A percentile compares a stretch with the other conserved stretches of the same genome.
phyloP scores from a whole-genome alignment of 2,888 invertebrate genomes.

The Trissolcus japonicus region DNA sequence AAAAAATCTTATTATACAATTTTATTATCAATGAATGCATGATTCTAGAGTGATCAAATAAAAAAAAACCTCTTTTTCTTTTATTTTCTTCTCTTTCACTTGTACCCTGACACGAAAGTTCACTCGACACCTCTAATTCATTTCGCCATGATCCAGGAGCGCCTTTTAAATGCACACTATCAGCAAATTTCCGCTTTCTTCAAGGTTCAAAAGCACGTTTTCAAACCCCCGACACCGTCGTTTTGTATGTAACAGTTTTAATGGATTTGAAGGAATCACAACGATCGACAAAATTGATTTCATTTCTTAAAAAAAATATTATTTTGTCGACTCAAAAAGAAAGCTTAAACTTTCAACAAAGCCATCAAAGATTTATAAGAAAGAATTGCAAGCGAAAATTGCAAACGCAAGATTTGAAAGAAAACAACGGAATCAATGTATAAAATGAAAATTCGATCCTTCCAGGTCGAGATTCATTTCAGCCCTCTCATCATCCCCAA shows the following conservation, averaged over 20 bases:
- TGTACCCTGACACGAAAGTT: conserved; percentile 20
- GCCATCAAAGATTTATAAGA: no score
- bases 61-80: neutral
- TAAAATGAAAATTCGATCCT: no score
- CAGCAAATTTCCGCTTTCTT: conserved; percentile 46
- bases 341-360: conserved; percentile 3
- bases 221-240: conserved; percentile 27
- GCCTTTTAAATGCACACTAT: conserved; percentile 49
- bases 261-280: conserved; percentile 38
- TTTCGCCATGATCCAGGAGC: conserved; percentile 30
- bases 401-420: no score
- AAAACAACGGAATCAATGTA: no score
- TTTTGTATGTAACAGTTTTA: conserved; percentile 43
- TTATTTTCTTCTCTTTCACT: neutral
- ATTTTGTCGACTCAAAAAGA: no score
- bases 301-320: neutral
- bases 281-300: conserved; percentile 18
- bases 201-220: conserved; percentile 40
- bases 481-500: no score
- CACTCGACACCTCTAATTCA: conserved; percentile 40
- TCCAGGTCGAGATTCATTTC: no score
- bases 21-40: no score
- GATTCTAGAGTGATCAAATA: no score
- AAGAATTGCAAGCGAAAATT: no score
- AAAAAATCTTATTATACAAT: conserved; percentile 1